These are phyloP conservation scores for Parambassis ranga DNA, from an alignment of 2,797 vertebrate species.

Conservation along the genomic window DNA sequence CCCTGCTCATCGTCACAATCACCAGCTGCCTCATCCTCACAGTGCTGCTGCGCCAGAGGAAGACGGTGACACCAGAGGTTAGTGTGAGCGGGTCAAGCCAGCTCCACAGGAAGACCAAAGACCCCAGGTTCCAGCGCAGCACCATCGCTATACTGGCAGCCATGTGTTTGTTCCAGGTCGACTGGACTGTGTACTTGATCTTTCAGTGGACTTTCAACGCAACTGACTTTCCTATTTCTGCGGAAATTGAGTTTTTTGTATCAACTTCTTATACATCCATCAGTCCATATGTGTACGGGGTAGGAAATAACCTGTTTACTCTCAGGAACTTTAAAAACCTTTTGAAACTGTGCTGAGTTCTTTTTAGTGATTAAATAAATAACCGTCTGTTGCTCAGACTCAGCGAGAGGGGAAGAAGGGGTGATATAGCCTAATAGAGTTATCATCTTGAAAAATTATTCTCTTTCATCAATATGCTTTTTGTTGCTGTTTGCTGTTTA, in stretches of 20 bases:
- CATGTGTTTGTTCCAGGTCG: conserved; percentile 77
- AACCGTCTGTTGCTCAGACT: too few species aligned
- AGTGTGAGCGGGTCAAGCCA: not conserved
- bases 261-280: conserved; percentile 71
- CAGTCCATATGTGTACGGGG: conserved; percentile 78
- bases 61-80: conserved; percentile 12
- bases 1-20: conserved; percentile 69
- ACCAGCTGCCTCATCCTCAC: conserved; percentile 68
- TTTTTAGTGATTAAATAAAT: not conserved
- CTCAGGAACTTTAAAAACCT: conserved; percentile 44
- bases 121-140: conserved; percentile 48
- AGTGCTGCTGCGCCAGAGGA: conserved; percentile 60
- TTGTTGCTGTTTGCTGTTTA: too few species aligned
- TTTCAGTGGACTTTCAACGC: conserved; percentile 59
- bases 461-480: too few species aligned
- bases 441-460: too few species aligned
- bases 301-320: conserved; percentile 74
- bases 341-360: too few species aligned
- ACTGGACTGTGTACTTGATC: conserved; percentile 76
- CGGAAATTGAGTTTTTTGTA: conserved; percentile 74
- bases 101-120: conserved; percentile 3
- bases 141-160: conserved; percentile 69
- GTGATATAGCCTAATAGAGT: too few species aligned
- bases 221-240: conserved; percentile 41
- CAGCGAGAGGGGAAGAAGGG: too few species aligned